A percentile compares a stretch with the other conserved stretches of the same genome.
These are phyloP conservation scores for Antheraea yamamai DNA, from an alignment of 2,888 invertebrate genomes.

Conservation along the genomic window DNA sequence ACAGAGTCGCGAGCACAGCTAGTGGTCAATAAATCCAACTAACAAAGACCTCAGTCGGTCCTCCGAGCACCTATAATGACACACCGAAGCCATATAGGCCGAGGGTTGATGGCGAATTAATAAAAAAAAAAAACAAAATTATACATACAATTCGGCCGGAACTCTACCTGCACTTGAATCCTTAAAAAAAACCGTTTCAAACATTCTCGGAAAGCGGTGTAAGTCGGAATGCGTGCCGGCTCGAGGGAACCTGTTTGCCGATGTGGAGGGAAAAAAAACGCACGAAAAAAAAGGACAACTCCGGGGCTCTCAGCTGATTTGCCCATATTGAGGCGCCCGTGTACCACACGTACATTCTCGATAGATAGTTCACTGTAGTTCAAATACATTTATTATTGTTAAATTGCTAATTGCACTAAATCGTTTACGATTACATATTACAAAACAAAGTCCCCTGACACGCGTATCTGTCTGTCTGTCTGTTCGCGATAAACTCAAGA, in stretches of 20 bases:
- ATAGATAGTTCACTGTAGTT: not conserved
- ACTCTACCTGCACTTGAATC: slow-evolving; percentile 9
- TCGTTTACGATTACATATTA: too few species aligned
- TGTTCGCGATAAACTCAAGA: too few species aligned
- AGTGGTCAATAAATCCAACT: not conserved
- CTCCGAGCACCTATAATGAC: not conserved
- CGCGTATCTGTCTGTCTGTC: too few species aligned
- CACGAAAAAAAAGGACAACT: slow-evolving; percentile 1
- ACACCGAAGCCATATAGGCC: not conserved
- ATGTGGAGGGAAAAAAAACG: not conserved
- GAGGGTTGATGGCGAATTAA: not conserved
- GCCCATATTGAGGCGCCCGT: slow-evolving; percentile 6
- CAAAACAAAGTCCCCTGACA: too few species aligned
- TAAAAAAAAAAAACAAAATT: not conserved
- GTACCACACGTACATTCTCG: not conserved
- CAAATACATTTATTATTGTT: too few species aligned
- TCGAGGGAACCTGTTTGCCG: slow-evolving; percentile 9
- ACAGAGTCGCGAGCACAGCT: too few species aligned
- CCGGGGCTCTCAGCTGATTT: slow-evolving; percentile 3
- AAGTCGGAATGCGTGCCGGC: slow-evolving; percentile 9
- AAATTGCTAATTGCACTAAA: too few species aligned
- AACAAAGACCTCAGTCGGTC: not conserved
- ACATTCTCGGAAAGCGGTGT: slow-evolving; percentile 13
- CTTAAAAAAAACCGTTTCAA: slow-evolving; percentile 12
- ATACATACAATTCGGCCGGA: slow-evolving; percentile 11